Conservation (phyloP, 2,797 vertebrate species). For the Uromys caudimaculatus region DNA sequence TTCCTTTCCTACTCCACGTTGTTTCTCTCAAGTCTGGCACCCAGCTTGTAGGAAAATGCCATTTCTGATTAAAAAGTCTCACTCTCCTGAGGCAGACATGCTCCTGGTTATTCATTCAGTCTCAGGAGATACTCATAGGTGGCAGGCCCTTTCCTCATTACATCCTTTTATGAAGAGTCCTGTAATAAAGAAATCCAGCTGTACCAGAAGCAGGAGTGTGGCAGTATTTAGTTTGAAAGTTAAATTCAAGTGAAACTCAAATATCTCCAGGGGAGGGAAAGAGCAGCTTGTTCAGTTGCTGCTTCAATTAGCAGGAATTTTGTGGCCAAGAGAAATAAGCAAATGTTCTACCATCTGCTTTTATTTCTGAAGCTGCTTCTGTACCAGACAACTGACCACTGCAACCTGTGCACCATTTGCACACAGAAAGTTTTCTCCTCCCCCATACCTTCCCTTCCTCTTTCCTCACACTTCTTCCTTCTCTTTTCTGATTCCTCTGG, state of each 20-base stretch:
- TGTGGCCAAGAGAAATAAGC: slow-evolving; percentile 65
- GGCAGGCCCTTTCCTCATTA: not conserved
- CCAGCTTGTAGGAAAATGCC: not conserved
- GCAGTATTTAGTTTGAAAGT: slow-evolving; percentile 40
- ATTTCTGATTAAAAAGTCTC: slow-evolving; percentile 11
- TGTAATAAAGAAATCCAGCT: not conserved
- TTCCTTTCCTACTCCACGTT: not conserved
- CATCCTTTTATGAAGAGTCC: not conserved
- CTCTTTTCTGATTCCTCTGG: not conserved
- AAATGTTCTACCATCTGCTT: slow-evolving; percentile 74
- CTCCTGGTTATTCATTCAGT: not conserved
- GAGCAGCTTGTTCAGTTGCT: slow-evolving; percentile 71
- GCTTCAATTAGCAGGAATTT: slow-evolving; percentile 75
- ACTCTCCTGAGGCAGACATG: not conserved
- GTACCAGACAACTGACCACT: slow-evolving; percentile 63
- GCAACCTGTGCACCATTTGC: slow-evolving; percentile 33
- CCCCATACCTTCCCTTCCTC: fast-evolving
- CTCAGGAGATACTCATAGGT: not conserved
- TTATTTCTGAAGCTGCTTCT: slow-evolving; percentile 57
- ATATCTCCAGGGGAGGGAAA: slow-evolving; percentile 40
- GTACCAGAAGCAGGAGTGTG: not conserved
- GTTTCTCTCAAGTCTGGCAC: not conserved
- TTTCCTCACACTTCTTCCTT: not conserved
- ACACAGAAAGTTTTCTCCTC: not conserved
- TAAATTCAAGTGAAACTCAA: slow-evolving; percentile 39